phyloP scores from a whole-genome alignment of 1,140 invertebrate species.

The Eciton burchellii region DNA sequence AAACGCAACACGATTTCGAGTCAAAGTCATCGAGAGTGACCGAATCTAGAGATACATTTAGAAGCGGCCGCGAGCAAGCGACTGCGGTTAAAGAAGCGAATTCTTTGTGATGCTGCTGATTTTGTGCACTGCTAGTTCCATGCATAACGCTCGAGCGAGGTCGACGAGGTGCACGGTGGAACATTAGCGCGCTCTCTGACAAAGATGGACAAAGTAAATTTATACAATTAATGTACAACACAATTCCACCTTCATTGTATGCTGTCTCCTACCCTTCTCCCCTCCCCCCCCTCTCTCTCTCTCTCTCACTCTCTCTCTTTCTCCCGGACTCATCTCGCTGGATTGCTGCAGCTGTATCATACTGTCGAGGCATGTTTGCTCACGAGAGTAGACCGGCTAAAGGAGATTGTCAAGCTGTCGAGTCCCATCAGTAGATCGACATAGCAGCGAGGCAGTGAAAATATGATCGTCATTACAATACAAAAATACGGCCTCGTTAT shows the following conservation, averaged over 20 bases:
- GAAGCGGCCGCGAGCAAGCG: not conserved
- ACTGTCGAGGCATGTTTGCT: constrained; percentile 35
- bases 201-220: constrained; percentile 52
- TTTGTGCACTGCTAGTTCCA: constrained; percentile 18
- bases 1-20: too few species aligned
- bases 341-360: constrained; percentile 48
- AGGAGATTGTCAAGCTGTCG: constrained; percentile 45
- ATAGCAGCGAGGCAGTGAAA: not conserved
- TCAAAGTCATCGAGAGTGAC: not conserved
- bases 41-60: not conserved
- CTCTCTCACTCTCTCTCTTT: not conserved
- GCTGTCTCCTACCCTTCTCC: not conserved
- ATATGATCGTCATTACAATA: not conserved
- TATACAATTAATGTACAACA: constrained; percentile 55
- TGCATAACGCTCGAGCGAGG: not conserved
- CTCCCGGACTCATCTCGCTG: constrained; percentile 24
- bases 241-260: constrained; percentile 37
- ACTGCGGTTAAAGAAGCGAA: not conserved
- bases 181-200: constrained; percentile 13
- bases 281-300: too few species aligned
- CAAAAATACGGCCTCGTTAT: not conserved
- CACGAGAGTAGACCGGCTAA: constrained; percentile 28
- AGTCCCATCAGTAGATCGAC: constrained; percentile 27
- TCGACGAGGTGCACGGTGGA: constrained; percentile 16
- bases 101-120: not conserved